Evolutionary conservation across 2,113 vertebrate species (phyloP), one percentile per base, ranked within the genome.

Genomic region (Nematolebias whitei): DNA sequence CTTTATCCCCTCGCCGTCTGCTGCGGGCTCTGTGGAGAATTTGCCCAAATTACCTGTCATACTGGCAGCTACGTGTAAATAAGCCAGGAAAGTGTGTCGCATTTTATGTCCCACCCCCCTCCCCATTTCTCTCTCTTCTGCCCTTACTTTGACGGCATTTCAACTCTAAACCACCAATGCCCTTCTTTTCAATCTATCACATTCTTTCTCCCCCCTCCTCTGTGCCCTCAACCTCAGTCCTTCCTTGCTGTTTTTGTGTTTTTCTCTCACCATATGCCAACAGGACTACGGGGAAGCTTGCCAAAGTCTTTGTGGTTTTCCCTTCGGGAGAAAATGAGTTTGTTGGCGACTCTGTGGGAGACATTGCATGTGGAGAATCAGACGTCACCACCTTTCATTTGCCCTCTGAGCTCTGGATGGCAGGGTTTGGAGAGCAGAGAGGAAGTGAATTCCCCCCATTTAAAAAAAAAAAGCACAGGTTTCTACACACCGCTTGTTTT

Each of bases 21-120:
- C 90, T 85, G 70, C 68, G 44, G 82, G 87, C 88, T 89, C 88
- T 90, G 90, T 90, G 84, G 91, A 92, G 90, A 93, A 92, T 93
- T 89, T 89, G 87, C 89, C 89, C 87, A 92, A 92, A 93, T 93
- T 90, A 93, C 91, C 91, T 93, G 93, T 93, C 93, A 93, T 92
- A 90, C 86, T 86, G 83, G 82, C 81, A 75, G 87, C 85, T 86
- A 88, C 77, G 90, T 92, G 90, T 92, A 92, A 93, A 93, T 93
- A 93, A 93, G 85, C 76, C 74, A 20, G 67, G 78, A 87, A 90
- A 89, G 82, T 89, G 87, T 84, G 83, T 86, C 58, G 66, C 78
- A 85, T 74, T 85, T 78, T 77, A 63, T 38, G 50, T 53, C 38
- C 39, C 19, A 23, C 56, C 35, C n/a, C 38, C 43, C 26, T 40